Evolutionary conservation across 2,113 vertebrate genomes (phyloP).

Genomic region (Lamprologus sp.): DNA sequence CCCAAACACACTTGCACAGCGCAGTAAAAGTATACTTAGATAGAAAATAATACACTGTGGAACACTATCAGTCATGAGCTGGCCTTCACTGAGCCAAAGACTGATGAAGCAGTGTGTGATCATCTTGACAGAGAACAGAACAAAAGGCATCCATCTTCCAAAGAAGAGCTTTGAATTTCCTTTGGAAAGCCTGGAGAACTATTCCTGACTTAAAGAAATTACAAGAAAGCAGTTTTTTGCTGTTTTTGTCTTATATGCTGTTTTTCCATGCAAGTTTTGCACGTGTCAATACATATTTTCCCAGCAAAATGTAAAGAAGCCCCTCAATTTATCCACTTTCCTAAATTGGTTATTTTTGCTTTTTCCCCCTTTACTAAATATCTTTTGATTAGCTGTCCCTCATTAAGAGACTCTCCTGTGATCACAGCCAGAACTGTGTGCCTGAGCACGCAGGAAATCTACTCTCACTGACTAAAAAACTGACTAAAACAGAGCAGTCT

Average conservation of each 20-base stretch:
- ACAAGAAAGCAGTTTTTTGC: neutral
- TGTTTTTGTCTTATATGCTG: neutral
- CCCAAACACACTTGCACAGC: neutral
- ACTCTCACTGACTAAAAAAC: neutral
- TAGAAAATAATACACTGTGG: neutral
- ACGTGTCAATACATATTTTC: neutral
- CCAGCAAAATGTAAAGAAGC: neutral
- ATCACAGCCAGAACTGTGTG: neutral
- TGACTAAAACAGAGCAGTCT: neutral
- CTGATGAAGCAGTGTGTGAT: neutral
- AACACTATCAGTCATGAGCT: neutral
- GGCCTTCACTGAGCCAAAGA: neutral
- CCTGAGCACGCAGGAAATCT: neutral
- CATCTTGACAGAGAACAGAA: neutral
- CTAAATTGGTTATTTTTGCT: neutral
- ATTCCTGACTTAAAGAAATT: neutral
- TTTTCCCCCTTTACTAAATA: neutral
- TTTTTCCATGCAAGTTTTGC: neutral
- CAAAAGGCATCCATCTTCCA: neutral
- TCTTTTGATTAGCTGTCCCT: neutral
- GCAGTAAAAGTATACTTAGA: neutral
- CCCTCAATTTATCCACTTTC: neutral
- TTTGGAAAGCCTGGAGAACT: neutral
- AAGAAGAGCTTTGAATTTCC: neutral
- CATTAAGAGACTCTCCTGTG: neutral